Evolutionary conservation across 2,113 vertebrate genomes (phyloP).

Genomic region (Centropus bengalensis): DNA sequence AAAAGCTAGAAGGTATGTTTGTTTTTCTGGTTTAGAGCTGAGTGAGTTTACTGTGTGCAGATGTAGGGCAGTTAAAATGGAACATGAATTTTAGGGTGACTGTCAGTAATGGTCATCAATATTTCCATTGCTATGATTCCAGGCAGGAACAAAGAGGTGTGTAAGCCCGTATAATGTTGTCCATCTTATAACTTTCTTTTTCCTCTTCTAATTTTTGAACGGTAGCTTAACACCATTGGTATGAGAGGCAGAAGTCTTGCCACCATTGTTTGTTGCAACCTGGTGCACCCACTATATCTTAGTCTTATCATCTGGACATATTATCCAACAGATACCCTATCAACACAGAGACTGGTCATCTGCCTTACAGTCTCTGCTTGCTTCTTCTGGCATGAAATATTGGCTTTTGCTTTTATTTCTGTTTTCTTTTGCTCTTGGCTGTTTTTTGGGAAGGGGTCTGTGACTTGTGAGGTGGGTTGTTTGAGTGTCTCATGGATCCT

Average conservation of each 20-base stretch:
- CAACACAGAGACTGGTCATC: not conserved
- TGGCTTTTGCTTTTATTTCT: not conserved
- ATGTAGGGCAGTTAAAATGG: not conserved
- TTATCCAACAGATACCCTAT: not conserved
- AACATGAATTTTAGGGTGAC: not conserved
- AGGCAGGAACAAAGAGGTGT: not conserved
- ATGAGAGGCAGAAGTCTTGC: not conserved
- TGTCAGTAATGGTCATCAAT: rapidly evolving
- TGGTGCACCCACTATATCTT: not conserved
- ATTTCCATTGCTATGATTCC: not conserved
- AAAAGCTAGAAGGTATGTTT: not conserved
- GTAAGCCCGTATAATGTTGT: not conserved
- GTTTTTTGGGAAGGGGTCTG: not conserved
- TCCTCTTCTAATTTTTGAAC: not conserved
- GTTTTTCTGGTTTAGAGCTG: not conserved
- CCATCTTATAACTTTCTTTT: not conserved
- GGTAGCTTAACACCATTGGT: not conserved
- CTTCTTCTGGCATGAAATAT: not conserved
- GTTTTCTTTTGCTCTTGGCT: not conserved
- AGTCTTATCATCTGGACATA: not conserved
- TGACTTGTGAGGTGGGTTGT: not conserved
- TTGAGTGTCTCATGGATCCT: not conserved
- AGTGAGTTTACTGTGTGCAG: not conserved
- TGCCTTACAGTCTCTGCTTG: not conserved
- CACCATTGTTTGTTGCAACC: not conserved